These are phyloP conservation scores for Tichodroma muraria DNA, from an alignment of 2,113 vertebrate genomes.

Conservation along the genomic window DNA sequence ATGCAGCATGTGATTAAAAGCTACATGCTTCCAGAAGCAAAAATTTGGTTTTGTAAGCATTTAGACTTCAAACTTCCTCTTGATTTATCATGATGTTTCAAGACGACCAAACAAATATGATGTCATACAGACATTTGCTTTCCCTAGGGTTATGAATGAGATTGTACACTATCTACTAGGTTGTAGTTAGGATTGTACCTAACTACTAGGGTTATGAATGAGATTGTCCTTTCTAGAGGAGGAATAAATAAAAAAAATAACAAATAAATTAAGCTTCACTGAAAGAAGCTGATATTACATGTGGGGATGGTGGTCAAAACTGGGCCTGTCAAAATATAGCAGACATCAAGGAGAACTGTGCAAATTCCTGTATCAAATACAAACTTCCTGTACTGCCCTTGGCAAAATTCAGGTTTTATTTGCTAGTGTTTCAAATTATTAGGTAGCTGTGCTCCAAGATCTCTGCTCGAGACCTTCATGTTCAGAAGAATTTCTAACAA, in stretches of 20 bases:
- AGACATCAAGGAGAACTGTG: not conserved
- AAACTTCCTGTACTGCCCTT: not conserved
- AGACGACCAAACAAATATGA: not conserved
- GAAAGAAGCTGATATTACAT: not conserved
- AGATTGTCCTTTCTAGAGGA: not conserved
- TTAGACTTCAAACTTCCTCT: not conserved
- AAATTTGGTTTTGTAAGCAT: not conserved
- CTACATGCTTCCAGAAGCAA: not conserved
- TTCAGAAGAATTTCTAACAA: not conserved
- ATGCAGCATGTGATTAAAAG: not conserved
- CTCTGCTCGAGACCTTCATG: accelerated
- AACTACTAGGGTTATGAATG: not conserved
- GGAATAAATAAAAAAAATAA: not conserved
- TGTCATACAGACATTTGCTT: not conserved
- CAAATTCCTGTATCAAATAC: not conserved
- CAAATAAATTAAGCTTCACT: not conserved
- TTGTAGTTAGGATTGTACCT: no score
- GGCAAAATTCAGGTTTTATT: not conserved
- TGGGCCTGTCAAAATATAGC: not conserved
- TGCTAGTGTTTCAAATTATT: not conserved
- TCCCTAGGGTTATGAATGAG: not conserved
- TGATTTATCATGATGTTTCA: not conserved
- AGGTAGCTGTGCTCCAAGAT: not conserved
- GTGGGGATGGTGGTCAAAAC: not conserved
- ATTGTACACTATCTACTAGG: no score